Evolutionary conservation across 2,113 vertebrate species (phyloP).

Genomic region (Zootoca vivipara): DNA sequence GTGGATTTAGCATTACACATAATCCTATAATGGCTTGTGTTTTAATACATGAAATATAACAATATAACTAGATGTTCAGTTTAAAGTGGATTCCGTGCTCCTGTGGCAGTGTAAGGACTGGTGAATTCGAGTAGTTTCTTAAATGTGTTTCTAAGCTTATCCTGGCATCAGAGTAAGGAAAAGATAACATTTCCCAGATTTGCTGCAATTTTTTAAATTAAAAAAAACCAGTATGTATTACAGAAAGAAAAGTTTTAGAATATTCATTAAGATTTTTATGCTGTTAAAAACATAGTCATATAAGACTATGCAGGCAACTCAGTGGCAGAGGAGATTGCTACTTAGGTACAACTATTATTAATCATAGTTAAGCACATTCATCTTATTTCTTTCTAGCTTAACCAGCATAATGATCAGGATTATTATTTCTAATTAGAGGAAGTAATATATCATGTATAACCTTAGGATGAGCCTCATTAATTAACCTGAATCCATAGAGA

Average conservation of each 20-base stretch:
- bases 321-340: slow-evolving; percentile 76
- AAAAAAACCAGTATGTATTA: neutral
- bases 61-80: neutral
- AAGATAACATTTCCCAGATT: neutral
- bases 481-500: slow-evolving; percentile 91
- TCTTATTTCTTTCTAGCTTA: slow-evolving; percentile 91
- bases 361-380: slow-evolving; percentile 94
- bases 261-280: slow-evolving; percentile 42
- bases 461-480: slow-evolving; percentile 96
- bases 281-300: slow-evolving; percentile 65
- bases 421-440: slow-evolving; percentile 99
- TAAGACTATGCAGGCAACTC: slow-evolving; percentile 71
- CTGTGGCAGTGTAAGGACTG: neutral
- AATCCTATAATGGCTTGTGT: neutral
- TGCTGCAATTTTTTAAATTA: slow-evolving; percentile 13
- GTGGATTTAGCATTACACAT: neutral
- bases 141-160: neutral
- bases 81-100: neutral
- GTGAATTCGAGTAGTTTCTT: neutral
- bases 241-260: slow-evolving; percentile 33
- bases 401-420: slow-evolving; percentile 99
- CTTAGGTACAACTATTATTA: slow-evolving; percentile 83
- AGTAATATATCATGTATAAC: slow-evolving; percentile 99
- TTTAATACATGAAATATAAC: slow-evolving; percentile 18
- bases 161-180: neutral